These are phyloP conservation scores for Sylvilagus bachmani DNA, from an alignment of 2,113 vertebrate genomes.

Conservation along the genomic window DNA sequence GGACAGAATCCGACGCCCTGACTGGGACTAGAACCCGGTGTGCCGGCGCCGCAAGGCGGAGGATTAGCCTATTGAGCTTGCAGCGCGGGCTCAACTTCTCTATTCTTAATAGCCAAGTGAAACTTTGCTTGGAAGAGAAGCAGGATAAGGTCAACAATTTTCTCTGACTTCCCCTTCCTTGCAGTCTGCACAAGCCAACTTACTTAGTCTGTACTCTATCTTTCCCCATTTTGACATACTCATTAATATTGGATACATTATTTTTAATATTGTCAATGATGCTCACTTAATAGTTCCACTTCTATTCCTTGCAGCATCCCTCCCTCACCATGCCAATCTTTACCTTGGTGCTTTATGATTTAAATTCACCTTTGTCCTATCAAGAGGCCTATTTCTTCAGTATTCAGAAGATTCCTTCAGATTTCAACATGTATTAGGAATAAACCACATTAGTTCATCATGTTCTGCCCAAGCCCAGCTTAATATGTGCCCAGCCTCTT, in stretches of 20 bases:
- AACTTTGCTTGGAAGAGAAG: neutral
- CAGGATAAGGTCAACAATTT: neutral
- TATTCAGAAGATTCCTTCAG: constrained; percentile 26
- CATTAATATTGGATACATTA: neutral
- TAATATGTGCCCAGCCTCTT: neutral
- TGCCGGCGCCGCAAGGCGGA: too few species aligned
- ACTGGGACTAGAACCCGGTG: too few species aligned
- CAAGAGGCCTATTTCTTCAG: neutral
- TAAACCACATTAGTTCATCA: constrained; percentile 26
- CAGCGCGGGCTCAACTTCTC: too few species aligned
- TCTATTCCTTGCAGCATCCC: neutral
- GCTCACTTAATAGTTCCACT: neutral
- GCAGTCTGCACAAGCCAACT: neutral
- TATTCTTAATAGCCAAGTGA: neutral
- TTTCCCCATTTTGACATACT: neutral
- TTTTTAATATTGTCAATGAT: constrained; percentile 17
- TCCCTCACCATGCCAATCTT: neutral
- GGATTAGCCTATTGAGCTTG: too few species aligned
- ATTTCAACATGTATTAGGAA: constrained; percentile 14
- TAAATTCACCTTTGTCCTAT: neutral
- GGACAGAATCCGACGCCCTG: too few species aligned
- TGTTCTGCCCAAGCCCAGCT: neutral
- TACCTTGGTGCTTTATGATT: neutral
- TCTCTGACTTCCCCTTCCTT: neutral
- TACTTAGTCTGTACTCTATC: neutral